Percentiles rank a stretch among this genome's conserved stretches.
Evolutionary conservation across 2,797 vertebrate genomes (phyloP).

Genomic region (Tenualosa thibaudeaui): DNA sequence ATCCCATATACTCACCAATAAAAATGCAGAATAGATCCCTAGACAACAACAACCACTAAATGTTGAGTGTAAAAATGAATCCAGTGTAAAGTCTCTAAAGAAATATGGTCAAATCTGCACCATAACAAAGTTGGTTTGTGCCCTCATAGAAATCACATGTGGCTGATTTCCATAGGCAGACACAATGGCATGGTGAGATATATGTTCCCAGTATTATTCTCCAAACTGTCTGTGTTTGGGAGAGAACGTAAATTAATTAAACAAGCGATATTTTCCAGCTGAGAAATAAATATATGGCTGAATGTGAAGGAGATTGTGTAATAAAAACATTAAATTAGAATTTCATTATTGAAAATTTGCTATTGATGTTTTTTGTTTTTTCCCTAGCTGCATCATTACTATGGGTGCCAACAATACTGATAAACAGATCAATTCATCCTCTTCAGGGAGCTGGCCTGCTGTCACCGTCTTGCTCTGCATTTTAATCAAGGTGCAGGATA

Average conservation of each 20-base stretch:
- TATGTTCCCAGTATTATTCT: no score
- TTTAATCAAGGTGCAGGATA: background rate
- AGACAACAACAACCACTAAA: background rate
- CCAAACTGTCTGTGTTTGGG: no score
- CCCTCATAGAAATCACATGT: background rate
- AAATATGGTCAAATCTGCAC: background rate
- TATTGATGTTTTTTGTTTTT: slow-evolving; percentile 29
- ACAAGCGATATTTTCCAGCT: background rate
- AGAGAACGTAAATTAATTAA: background rate
- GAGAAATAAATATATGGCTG: background rate
- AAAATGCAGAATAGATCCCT: background rate
- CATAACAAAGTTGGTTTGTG: background rate
- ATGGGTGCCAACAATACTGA: slow-evolving; percentile 4
- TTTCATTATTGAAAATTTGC: slow-evolving; percentile 9
- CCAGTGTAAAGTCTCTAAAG: background rate
- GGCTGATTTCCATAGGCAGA: background rate
- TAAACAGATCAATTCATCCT: slow-evolving; percentile 22
- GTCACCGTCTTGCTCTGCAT: slow-evolving; percentile 7
- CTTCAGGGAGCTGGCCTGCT: background rate
- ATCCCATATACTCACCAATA: background rate
- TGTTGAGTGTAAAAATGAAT: background rate
- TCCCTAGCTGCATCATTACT: slow-evolving; percentile 8
- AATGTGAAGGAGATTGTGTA: background rate
- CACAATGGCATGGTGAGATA: background rate
- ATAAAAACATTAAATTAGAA: background rate